These are phyloP conservation scores for Cheirogaleus medius DNA, from an alignment of 2,113 vertebrate genomes.

Conservation along the genomic window DNA sequence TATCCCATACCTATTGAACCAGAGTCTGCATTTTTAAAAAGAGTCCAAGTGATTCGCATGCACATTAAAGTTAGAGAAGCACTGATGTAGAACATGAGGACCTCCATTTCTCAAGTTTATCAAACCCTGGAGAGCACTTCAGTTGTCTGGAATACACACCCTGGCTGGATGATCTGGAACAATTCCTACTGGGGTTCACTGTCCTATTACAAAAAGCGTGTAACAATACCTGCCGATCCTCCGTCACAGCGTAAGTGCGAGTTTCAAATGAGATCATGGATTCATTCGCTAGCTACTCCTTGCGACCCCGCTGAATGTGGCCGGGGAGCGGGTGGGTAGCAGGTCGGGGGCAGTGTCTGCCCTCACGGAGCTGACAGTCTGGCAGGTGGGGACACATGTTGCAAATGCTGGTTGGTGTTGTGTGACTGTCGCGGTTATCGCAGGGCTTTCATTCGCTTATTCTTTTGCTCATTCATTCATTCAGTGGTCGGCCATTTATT, in stretches of 20 bases:
- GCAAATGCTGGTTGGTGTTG: background rate
- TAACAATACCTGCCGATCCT: background rate
- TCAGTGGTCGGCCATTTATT: background rate
- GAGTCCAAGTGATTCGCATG: background rate
- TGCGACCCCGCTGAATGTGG: background rate
- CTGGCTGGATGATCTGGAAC: background rate
- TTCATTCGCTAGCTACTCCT: background rate
- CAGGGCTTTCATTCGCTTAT: background rate
- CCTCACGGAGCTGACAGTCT: accelerated
- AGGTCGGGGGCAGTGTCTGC: background rate
- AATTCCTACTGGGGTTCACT: background rate
- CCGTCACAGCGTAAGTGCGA: background rate
- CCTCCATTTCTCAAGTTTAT: background rate
- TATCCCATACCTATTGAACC: background rate
- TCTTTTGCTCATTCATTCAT: background rate
- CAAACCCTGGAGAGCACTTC: background rate
- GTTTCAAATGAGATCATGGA: background rate
- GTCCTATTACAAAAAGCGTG: background rate
- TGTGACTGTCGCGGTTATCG: background rate
- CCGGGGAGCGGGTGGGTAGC: background rate
- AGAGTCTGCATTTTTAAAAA: background rate
- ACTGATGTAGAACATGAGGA: background rate
- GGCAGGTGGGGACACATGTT: background rate
- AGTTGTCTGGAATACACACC: background rate
- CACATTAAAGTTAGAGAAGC: background rate